Percentiles rank a stretch among this genome's conserved stretches.
Conservation (phyloP, 2,888 invertebrate genomes). For the Scaptomyza reducta region DNA sequence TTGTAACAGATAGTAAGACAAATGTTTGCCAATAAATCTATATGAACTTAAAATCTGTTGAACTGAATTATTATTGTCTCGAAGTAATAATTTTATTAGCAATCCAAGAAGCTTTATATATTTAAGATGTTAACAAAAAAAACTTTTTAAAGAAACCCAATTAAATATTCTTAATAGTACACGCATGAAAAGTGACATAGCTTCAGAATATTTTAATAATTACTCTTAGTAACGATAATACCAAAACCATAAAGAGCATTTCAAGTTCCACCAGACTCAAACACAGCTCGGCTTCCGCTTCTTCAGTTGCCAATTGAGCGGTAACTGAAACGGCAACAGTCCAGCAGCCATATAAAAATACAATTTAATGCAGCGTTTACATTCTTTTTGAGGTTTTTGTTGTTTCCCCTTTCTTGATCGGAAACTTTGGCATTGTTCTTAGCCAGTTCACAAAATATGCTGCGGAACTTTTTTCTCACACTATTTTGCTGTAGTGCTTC, state of each 20-base stretch:
- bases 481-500: conserved; percentile 31
- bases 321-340: conserved; percentile 56
- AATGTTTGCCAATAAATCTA: conserved; percentile 26
- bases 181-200: neutral
- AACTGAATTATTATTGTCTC: neutral
- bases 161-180: no score
- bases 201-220: neutral
- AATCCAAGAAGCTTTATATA: no score
- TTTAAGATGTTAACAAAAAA: no score
- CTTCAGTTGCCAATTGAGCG: conserved; percentile 47
- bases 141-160: no score
- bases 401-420: conserved; percentile 32
- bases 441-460: conserved; percentile 49
- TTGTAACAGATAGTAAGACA: conserved; percentile 29
- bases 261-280: conserved; percentile 1
- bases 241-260: conserved; percentile 22
- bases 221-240: neutral
- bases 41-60: neutral
- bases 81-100: neutral
- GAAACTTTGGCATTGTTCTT: conserved; percentile 48
- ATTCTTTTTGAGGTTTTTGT: conserved; percentile 37
- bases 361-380: conserved; percentile 65
- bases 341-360: conserved; percentile 42
- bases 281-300: conserved; percentile 2
- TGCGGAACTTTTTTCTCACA: conserved; percentile 9